These are phyloP conservation scores for Osmoderma eremita DNA, from an alignment of 2,888 invertebrate genomes.

Conservation along the genomic window DNA sequence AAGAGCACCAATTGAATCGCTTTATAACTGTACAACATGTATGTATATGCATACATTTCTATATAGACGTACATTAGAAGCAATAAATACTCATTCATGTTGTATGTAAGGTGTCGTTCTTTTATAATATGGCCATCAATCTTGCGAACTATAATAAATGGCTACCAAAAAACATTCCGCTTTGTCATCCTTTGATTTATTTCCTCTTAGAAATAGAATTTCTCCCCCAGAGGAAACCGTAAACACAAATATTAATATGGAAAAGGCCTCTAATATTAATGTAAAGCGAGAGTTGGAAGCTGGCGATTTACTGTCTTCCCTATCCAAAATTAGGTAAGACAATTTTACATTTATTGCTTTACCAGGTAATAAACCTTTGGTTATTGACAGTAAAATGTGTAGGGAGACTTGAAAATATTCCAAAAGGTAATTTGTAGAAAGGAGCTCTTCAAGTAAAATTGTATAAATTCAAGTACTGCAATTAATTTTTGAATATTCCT, in stretches of 20 bases:
- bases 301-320: too few relatives aligned
- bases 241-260: conserved; percentile 23
- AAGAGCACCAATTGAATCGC: neutral
- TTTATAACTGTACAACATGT: neutral
- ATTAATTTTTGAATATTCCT: too few relatives aligned
- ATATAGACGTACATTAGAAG: neutral
- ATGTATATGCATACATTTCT: neutral
- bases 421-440: too few relatives aligned
- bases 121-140: conserved; percentile 34
- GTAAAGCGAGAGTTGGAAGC: neutral
- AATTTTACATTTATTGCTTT: too few relatives aligned
- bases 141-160: conserved; percentile 36
- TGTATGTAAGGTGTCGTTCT: conserved; percentile 37
- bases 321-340: too few relatives aligned
- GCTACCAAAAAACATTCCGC: conserved; percentile 30
- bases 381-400: too few relatives aligned
- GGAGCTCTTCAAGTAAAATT: too few relatives aligned
- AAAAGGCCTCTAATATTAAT: conserved; percentile 9
- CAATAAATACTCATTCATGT: conserved; percentile 15
- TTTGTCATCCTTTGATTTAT: conserved; percentile 39
- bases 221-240: conserved; percentile 1
- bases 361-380: too few relatives aligned
- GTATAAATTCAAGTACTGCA: too few relatives aligned
- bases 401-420: too few relatives aligned
- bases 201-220: conserved; percentile 28